Evolutionary conservation across 2,113 vertebrate genomes (phyloP).

Genomic region (Pica pica): DNA sequence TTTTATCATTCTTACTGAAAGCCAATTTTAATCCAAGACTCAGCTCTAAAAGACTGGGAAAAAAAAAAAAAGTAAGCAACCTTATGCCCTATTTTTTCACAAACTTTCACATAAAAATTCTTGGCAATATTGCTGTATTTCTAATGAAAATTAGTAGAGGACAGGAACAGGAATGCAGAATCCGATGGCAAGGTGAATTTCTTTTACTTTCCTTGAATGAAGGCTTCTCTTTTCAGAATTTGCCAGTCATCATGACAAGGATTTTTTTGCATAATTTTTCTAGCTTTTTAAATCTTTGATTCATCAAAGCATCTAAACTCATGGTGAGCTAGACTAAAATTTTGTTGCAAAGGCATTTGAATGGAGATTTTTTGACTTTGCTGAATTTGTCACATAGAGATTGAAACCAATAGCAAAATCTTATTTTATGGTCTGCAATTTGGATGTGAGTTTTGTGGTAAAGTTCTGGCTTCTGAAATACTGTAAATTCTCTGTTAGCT

Average conservation of each 20-base stretch:
- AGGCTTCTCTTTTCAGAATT: not conserved
- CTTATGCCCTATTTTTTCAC: not conserved
- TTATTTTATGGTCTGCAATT: not conserved
- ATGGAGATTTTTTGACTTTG: not conserved
- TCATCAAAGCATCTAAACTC: not conserved
- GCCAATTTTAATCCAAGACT: not conserved
- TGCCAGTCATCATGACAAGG: not conserved
- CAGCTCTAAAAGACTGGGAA: not conserved
- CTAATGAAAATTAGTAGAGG: not conserved
- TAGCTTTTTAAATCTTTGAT: not conserved
- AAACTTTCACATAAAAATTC: not conserved
- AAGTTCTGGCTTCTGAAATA: not conserved
- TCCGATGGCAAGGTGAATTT: not conserved
- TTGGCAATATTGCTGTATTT: not conserved
- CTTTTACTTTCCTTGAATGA: not conserved
- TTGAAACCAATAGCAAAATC: rapidly evolving
- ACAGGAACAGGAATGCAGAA: not conserved
- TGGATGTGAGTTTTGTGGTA: not conserved
- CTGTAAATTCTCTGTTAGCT: not conserved
- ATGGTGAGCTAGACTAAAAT: not conserved
- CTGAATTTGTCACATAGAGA: not conserved
- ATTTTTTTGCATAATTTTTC: not conserved
- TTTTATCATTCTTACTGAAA: not conserved
- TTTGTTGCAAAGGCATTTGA: not conserved
- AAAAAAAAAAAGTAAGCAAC: not conserved